Evolutionary conservation across 2,888 invertebrate genomes (phyloP).

Genomic region (Leucophenga maculata): DNA sequence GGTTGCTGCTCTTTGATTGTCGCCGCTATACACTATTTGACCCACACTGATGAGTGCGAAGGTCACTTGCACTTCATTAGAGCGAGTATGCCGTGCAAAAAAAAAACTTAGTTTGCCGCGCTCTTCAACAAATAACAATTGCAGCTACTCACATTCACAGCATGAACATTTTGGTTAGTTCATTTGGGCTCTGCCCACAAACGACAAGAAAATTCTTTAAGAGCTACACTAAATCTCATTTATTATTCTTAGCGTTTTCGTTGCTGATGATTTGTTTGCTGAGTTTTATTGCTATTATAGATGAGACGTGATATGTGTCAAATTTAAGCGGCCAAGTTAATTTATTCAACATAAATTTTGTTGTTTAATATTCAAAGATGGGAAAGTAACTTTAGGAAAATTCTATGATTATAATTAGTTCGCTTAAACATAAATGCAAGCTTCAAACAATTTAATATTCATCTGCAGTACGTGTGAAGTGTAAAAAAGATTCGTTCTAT

Average conservation of each 20-base stretch:
- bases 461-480: no score
- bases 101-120: neutral
- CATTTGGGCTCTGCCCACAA: neutral
- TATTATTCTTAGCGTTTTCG: conserved; percentile 3
- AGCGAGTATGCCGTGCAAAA: neutral
- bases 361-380: no score
- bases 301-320: no score
- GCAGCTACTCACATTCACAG: neutral
- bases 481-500: neutral
- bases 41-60: conserved; percentile 11
- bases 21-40: conserved; percentile 8
- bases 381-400: no score
- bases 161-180: conserved; percentile 8
- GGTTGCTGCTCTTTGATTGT: conserved; percentile 7
- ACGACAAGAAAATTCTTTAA: conserved; percentile 2
- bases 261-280: neutral
- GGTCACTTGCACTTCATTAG: conserved; percentile 22
- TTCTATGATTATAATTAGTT: no score
- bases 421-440: no score
- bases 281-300: neutral
- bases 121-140: neutral
- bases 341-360: no score
- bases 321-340: no score
- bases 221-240: conserved; percentile 7
- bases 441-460: no score